These are phyloP conservation scores for Glyphotaelius pellucidus DNA, from an alignment of 2,888 invertebrate species.

Conservation along the genomic window DNA sequence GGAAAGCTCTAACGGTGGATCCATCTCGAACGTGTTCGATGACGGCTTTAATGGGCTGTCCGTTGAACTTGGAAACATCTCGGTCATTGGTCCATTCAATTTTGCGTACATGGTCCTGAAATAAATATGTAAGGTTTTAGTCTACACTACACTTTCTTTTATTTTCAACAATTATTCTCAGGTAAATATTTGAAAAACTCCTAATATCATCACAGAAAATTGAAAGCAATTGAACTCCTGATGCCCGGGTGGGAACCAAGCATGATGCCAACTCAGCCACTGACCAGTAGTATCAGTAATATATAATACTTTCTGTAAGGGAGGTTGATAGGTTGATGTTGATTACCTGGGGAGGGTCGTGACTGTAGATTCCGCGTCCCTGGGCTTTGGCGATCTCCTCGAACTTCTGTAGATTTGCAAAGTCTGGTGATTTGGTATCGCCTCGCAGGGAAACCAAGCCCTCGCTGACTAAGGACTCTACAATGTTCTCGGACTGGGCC, in stretches of 20 bases:
- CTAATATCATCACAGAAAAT: no score
- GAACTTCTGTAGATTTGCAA: conserved; percentile 84
- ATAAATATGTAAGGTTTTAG: conserved; percentile 24
- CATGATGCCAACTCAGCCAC: no score
- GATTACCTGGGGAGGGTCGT: conserved; percentile 74
- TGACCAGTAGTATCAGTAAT: no score
- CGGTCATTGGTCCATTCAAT: conserved; percentile 95
- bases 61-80: conserved; percentile 88
- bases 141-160: no score
- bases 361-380: conserved; percentile 91
- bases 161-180: no score
- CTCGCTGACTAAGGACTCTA: conserved; percentile 91
- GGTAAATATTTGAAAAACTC: no score
- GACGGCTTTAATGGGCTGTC: conserved; percentile 93
- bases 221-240: no score
- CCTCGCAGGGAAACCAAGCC: conserved; percentile 90
- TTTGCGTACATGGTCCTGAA: conserved; percentile 86
- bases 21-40: conserved; percentile 99
- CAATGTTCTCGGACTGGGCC: conserved; percentile 89
- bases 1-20: conserved; percentile 93
- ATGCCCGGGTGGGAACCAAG: no score
- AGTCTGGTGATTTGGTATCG: conserved; percentile 79
- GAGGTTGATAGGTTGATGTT: background rate
- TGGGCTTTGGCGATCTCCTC: conserved; percentile 94
- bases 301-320: no score